Base-by-base conservation (phyloP, 2,888 invertebrate species). In the Conops quadrifasciatus region DNA sequence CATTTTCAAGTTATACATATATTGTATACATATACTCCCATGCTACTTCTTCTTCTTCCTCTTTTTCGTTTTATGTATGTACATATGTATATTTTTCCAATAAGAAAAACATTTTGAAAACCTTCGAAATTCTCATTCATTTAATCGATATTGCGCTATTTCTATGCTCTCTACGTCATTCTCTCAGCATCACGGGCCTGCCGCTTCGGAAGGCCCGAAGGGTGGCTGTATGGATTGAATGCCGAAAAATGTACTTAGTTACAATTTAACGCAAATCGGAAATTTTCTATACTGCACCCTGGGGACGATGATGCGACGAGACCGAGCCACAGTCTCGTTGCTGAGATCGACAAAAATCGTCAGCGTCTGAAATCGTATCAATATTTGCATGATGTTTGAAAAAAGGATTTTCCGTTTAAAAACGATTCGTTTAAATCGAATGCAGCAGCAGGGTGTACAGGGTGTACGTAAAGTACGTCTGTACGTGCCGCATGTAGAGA, bases 211-310 rank as follows among this genome's bases (percentile, higher is more conserved):
- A 13, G n/a, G 2, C n/a, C 9, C 13, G 30, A 26, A 45, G 19
- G 36, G 45, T 19, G 58, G 45, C 7, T 47, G 51, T 30, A 62
- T 26, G 16, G 21, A 51, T 21, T 53, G 66, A 51, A 30, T 49
- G 43, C 28, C 60, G 43, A 45, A 58, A 68, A 59, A 74, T 71
- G 78, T 78, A 83, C 81, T 83, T 83, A 83, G 83, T 77, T 81
- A 79, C 82, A 82, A 83, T 83, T 83, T 82, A 80, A 77, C 74
- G 79, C 75, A 78, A 78, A 78, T 78, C 74, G 74, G 74, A 74
- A 75, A 73, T 76, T 58, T 26, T 24, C 76, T 73, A 26, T 75
- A 82, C 79, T 80, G 80, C 78, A 81, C 83, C 80, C 83, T 76
- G 78, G 83, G 82, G 82, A 83, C 82, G 49, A 36, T 26, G 13